Percentiles rank a stretch among this genome's conserved stretches.
These are phyloP conservation scores for Xiphophorus birchmanni DNA, from an alignment of 2,797 vertebrate species.

Conservation along the genomic window DNA sequence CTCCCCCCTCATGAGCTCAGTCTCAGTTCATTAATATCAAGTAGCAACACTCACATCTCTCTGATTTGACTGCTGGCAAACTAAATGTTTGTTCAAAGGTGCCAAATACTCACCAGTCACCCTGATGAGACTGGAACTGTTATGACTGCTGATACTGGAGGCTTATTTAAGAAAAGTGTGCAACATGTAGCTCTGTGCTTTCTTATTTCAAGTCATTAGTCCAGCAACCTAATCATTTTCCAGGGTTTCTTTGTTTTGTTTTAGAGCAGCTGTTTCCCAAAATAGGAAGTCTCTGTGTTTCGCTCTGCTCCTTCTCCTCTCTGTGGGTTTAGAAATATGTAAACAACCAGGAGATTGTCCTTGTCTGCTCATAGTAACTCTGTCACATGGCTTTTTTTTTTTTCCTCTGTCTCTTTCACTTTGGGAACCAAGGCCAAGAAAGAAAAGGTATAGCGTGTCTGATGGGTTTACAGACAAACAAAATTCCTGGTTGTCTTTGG, in stretches of 20 bases:
- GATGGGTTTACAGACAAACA: conserved; percentile 17
- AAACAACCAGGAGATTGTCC: conserved; percentile 61
- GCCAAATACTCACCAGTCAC: conserved; percentile 31
- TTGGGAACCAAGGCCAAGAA: conserved; percentile 22
- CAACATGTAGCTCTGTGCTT: conserved; percentile 18
- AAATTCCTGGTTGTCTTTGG: conserved; percentile 3
- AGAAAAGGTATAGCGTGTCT: conserved; percentile 24
- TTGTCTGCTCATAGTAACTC: conserved; percentile 34
- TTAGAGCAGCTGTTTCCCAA: conserved; percentile 73
- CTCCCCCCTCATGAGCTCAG: conserved; percentile 54
- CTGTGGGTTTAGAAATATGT: conserved; percentile 67
- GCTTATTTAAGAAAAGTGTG: conserved; percentile 12
- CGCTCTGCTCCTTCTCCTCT: conserved; percentile 47
- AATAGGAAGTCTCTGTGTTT: conserved; percentile 63
- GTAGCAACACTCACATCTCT: conserved; percentile 54
- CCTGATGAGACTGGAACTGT: neutral
- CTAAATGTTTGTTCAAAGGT: conserved; percentile 26
- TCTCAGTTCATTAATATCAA: conserved; percentile 73
- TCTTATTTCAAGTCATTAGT: conserved; percentile 10
- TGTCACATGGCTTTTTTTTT: conserved; percentile 33
- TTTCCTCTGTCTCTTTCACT: conserved; percentile 47
- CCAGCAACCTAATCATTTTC: conserved; percentile 21
- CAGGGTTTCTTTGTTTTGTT: conserved; percentile 49
- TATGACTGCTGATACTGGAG: conserved; percentile 6
- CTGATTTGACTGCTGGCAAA: conserved; percentile 41